phyloP scores from a whole-genome alignment of 2,113 vertebrate genomes.

The Tonatia bakeri region DNA sequence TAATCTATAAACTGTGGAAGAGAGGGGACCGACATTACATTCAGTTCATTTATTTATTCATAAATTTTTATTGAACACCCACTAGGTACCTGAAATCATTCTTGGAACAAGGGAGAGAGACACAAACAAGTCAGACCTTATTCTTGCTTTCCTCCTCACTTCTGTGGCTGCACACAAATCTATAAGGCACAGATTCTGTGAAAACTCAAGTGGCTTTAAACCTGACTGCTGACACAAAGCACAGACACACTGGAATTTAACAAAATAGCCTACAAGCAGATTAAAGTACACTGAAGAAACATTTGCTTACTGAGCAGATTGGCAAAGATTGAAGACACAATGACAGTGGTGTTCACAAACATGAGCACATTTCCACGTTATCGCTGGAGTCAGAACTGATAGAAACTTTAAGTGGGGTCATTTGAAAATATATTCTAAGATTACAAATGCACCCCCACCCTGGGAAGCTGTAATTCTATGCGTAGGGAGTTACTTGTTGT shows the following conservation, averaged over 20 bases:
- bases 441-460: not conserved
- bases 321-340: not conserved
- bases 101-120: not conserved
- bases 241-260: not conserved
- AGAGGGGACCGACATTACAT: not conserved
- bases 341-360: not conserved
- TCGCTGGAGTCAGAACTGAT: not conserved
- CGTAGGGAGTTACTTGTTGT: accelerated
- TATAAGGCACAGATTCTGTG: not conserved
- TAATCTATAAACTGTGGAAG: not conserved
- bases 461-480: not conserved
- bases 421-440: not conserved
- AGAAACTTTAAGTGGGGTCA: not conserved
- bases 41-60: not conserved
- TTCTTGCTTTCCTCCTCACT: not conserved
- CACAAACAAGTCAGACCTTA: not conserved
- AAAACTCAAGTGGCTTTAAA: not conserved
- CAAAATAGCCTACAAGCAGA: not conserved
- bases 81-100: too few relatives aligned
- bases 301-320: not conserved
- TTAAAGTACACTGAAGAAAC: not conserved
- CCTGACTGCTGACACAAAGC: not conserved
- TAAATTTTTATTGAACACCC: not conserved
- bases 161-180: not conserved
- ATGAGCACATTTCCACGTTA: not conserved